A percentile compares a stretch with the other conserved stretches of the same genome.
Evolutionary conservation across 2,888 invertebrate species (phyloP).

Genomic region (Sminthurinus aureus): DNA sequence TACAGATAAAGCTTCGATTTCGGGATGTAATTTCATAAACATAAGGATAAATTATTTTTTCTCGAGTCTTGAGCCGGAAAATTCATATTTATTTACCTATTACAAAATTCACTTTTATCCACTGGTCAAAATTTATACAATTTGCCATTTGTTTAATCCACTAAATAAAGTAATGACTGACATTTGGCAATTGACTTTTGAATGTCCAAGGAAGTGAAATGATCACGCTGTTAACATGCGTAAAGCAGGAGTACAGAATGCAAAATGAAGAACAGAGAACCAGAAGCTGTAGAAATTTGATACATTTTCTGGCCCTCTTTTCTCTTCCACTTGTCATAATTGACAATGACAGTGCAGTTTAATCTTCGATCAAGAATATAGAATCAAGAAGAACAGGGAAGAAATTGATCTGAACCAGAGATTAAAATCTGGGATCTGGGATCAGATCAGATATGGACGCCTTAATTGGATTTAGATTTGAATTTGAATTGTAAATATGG

Average conservation of each 20-base stretch:
- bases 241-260: background rate
- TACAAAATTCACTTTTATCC: too few relatives aligned
- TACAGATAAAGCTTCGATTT: too few relatives aligned
- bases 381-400: background rate
- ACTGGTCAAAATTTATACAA: background rate
- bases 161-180: background rate
- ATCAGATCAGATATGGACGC: background rate
- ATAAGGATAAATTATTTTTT: too few relatives aligned
- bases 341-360: background rate
- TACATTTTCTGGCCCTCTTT: too few relatives aligned
- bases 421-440: background rate
- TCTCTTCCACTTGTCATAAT: background rate
- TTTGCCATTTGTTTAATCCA: background rate
- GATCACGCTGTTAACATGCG: slow-evolving; percentile 1
- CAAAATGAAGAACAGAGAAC: background rate
- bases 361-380: background rate
- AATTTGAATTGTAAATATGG: background rate
- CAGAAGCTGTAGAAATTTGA: background rate
- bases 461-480: background rate
- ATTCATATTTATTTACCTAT: too few relatives aligned
- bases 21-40: too few relatives aligned
- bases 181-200: background rate
- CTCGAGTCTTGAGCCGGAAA: too few relatives aligned
- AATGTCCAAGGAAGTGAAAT: background rate
- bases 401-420: background rate